Conservation (phyloP, 2,888 invertebrate species). For the Polyommatus iphigenia region DNA sequence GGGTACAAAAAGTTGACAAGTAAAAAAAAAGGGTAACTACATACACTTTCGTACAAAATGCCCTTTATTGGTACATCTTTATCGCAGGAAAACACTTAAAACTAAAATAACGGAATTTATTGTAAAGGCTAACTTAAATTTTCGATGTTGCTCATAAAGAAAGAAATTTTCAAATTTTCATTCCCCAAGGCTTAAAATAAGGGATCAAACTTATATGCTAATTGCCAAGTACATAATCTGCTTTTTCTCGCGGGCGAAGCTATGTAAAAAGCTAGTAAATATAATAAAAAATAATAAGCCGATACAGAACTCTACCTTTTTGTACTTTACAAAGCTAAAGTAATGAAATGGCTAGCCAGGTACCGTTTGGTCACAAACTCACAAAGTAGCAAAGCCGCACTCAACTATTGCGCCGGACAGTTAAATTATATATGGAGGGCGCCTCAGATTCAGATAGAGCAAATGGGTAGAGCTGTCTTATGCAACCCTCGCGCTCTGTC, state of each 20-base stretch:
- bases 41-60: neutral
- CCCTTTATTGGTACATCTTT: too few species aligned
- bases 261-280: neutral
- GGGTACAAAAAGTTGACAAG: neutral
- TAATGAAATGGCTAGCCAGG: neutral
- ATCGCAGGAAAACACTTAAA: too few species aligned
- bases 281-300: neutral
- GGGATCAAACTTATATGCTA: neutral
- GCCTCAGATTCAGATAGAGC: constrained; percentile 2
- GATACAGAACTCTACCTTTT: neutral
- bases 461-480: constrained; percentile 70
- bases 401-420: constrained; percentile 40
- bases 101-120: neutral
- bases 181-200: neutral
- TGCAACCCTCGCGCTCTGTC: constrained; percentile 67
- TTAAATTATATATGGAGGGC: neutral
- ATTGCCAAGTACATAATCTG: too few species aligned
- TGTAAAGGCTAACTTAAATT: neutral
- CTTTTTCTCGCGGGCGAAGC: neutral
- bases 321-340: neutral
- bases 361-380: neutral
- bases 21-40: neutral
- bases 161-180: too few species aligned
- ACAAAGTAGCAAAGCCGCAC: constrained; percentile 50
- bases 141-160: too few species aligned